Percentiles rank a stretch among this genome's conserved stretches.
Conservation (phyloP, 2,888 invertebrate genomes). For the Apotomis betuletana region DNA sequence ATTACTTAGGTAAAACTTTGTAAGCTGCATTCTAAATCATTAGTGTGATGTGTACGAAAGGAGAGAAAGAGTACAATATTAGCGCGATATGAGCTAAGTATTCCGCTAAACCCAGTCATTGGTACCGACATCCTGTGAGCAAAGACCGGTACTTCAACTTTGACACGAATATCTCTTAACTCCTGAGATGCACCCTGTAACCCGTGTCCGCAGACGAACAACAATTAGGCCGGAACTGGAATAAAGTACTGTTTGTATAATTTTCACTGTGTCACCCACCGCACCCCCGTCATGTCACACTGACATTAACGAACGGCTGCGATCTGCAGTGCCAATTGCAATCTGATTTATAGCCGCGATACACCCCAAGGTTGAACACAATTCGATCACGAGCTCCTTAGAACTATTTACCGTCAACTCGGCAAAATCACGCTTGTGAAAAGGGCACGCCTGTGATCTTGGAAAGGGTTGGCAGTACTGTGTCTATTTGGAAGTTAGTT, state of each 20-base stretch:
- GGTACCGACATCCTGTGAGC: too few species aligned
- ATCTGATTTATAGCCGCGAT: conserved; percentile 39
- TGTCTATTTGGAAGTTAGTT: neutral
- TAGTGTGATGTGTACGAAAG: too few species aligned
- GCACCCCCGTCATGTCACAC: conserved; percentile 51
- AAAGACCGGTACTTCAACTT: too few species aligned
- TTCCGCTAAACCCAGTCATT: too few species aligned
- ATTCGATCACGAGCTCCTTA: conserved; percentile 30
- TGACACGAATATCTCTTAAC: too few species aligned
- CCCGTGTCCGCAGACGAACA: too few species aligned
- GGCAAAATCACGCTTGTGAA: neutral
- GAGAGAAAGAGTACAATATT: too few species aligned
- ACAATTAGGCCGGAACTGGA: too few species aligned
- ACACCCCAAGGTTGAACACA: conserved; percentile 33
- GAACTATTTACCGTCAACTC: neutral
- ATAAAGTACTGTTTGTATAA: neutral
- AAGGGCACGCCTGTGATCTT: conserved; percentile 16
- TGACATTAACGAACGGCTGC: conserved; percentile 47
- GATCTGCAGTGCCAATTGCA: conserved; percentile 41
- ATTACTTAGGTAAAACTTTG: too few species aligned
- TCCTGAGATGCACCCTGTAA: too few species aligned
- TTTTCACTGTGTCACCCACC: conserved; percentile 23
- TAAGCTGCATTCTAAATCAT: too few species aligned
- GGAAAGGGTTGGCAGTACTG: neutral
- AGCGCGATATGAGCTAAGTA: too few species aligned